These are phyloP conservation scores for Mustelus asterias DNA, from an alignment of 2,113 vertebrate genomes.

Conservation along the genomic window DNA sequence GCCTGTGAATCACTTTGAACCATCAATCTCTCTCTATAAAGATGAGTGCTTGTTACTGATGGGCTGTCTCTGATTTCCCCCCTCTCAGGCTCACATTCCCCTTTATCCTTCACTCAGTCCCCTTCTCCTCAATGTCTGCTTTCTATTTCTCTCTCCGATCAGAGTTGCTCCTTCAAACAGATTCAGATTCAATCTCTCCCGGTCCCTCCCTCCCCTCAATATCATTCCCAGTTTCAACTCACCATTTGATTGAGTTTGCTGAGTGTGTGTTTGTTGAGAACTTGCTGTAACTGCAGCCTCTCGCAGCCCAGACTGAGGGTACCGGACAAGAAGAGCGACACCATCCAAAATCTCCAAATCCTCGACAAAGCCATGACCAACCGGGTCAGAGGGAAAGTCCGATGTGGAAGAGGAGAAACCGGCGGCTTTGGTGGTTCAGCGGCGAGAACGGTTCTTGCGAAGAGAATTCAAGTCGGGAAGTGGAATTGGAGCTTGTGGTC, in stretches of 20 bases:
- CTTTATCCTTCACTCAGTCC: too few species aligned
- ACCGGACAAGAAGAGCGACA: not conserved
- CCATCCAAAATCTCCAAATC: not conserved
- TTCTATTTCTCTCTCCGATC: too few species aligned
- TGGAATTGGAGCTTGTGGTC: not conserved
- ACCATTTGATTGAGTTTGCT: not conserved
- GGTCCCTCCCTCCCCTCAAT: not conserved
- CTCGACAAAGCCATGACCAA: not conserved
- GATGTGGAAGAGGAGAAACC: too few species aligned
- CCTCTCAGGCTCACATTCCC: too few species aligned
- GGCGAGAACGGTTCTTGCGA: too few species aligned
- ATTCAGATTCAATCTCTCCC: not conserved
- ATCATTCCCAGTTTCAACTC: not conserved
- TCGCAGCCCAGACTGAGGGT: not conserved
- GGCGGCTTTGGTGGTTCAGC: too few species aligned
- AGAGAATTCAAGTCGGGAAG: not conserved
- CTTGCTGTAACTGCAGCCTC: constrained; percentile 20
- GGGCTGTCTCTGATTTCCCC: too few species aligned
- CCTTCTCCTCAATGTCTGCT: too few species aligned
- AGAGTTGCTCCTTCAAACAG: not conserved
- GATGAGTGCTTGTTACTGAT: too few species aligned
- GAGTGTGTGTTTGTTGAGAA: not conserved
- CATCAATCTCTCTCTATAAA: too few species aligned
- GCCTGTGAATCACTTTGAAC: too few species aligned
- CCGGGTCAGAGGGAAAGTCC: too few species aligned